A percentile compares a stretch with the other conserved stretches of the same genome.
Conservation (phyloP, 1,140 invertebrate genomes). For the Campoletis sonorensis region DNA sequence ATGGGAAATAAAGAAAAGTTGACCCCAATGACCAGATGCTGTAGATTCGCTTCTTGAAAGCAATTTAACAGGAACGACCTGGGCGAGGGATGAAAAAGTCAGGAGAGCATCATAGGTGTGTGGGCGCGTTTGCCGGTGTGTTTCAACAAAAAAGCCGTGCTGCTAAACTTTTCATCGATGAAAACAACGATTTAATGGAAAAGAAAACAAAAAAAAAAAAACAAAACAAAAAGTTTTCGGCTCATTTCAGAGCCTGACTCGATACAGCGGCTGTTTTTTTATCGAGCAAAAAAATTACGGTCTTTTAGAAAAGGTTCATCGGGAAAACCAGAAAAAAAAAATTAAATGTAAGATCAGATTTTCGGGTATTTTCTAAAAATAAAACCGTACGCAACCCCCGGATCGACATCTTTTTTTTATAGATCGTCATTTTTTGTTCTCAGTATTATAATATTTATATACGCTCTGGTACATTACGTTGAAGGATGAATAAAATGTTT, state of each 20-base stretch:
- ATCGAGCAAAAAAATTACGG: no score
- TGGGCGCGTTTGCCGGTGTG: no score
- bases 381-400: no score
- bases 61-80: constrained; percentile 24
- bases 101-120: neutral
- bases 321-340: no score
- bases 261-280: neutral
- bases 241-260: neutral
- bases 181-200: constrained; percentile 10
- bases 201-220: neutral
- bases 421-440: no score
- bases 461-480: no score
- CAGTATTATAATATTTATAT: no score
- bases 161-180: neutral
- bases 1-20: constrained; percentile 26
- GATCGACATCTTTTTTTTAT: no score
- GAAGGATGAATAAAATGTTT: neutral
- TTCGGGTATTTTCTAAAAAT: no score
- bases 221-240: neutral
- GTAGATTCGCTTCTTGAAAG: constrained; percentile 15
- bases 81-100: neutral
- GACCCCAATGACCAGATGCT: constrained; percentile 22
- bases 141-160: constrained; percentile 11
- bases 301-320: no score
- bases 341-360: no score